Evolutionary conservation across 2,888 invertebrate genomes (phyloP).

Genomic region (Cactoblastis cactorum): DNA sequence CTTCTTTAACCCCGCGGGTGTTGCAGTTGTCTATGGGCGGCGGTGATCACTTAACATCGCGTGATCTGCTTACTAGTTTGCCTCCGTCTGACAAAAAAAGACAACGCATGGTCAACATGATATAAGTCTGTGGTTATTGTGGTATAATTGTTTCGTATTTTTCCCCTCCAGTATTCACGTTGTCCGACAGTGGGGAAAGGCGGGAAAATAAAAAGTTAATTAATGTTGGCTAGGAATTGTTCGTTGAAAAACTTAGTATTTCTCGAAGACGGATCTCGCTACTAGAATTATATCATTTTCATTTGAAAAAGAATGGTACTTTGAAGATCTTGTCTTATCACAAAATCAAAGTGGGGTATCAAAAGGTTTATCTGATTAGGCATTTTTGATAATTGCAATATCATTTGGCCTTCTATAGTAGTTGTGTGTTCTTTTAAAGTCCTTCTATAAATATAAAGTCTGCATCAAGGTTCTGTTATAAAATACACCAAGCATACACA

Average conservation of each 20-base stretch:
- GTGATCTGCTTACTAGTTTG: no score
- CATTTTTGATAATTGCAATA: neutral
- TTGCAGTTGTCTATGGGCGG: no score
- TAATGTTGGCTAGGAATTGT: conserved; percentile 47
- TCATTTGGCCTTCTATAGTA: neutral
- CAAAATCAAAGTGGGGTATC: neutral
- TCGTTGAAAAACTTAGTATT: conserved; percentile 25
- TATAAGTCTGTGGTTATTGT: no score
- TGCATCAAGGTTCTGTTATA: no score
- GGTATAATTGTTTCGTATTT: conserved; percentile 54
- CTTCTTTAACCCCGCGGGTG: no score
- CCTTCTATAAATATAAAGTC: no score
- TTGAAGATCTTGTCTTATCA: no score
- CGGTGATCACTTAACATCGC: no score
- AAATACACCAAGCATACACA: no score
- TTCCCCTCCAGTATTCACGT: conserved; percentile 30
- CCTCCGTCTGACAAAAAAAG: no score
- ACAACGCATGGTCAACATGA: no score
- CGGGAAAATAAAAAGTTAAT: conserved; percentile 53
- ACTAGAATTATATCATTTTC: neutral
- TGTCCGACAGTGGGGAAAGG: conserved; percentile 28
- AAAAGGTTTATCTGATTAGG: neutral
- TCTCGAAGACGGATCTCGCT: neutral
- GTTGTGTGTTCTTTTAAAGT: no score
- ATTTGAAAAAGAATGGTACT: neutral